Percentiles rank a stretch among this genome's conserved stretches.
Evolutionary conservation across 2,113 vertebrate species (phyloP).

Genomic region (Hemichromis elongatus): DNA sequence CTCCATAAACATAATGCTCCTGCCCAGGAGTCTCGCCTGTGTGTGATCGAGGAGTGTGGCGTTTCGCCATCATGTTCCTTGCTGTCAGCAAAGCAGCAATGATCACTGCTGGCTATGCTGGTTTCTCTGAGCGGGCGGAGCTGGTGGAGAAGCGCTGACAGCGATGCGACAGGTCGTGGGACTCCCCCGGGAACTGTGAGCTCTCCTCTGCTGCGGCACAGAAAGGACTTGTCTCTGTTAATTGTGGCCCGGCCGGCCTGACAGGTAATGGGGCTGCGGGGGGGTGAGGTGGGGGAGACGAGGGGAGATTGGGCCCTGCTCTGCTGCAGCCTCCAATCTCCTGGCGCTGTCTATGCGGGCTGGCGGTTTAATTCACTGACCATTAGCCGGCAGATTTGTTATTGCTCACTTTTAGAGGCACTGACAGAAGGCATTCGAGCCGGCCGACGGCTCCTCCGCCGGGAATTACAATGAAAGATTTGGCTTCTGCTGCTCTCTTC

Average conservation of each 20-base stretch:
- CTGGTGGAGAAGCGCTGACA: conserved; percentile 27
- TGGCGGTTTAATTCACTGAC: conserved; percentile 56
- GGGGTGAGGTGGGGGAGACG: background rate
- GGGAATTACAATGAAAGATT: conserved; percentile 38
- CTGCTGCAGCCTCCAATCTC: conserved; percentile 10
- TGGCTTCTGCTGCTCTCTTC: background rate
- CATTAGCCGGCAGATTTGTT: conserved; percentile 66
- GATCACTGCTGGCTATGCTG: conserved; percentile 56
- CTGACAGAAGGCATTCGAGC: conserved; percentile 46
- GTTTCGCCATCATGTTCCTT: background rate
- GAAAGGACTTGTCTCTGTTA: conserved; percentile 56
- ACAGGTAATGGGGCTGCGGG: conserved; percentile 22
- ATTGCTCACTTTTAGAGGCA: conserved; percentile 47
- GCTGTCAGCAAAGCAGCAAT: conserved; percentile 30
- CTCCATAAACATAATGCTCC: background rate
- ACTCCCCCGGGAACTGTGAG: conserved; percentile 16
- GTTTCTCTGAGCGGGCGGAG: conserved; percentile 27
- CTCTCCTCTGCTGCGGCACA: conserved; percentile 23
- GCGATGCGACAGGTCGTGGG: conserved; percentile 17
- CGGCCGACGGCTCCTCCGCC: conserved; percentile 10
- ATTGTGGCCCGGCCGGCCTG: conserved; percentile 30
- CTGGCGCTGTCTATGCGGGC: conserved; percentile 25
- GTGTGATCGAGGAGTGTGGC: background rate
- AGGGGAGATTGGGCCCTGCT: background rate
- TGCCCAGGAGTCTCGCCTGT: background rate